Evolutionary conservation across 2,888 invertebrate species (phyloP).

Genomic region (Timandra comae): DNA sequence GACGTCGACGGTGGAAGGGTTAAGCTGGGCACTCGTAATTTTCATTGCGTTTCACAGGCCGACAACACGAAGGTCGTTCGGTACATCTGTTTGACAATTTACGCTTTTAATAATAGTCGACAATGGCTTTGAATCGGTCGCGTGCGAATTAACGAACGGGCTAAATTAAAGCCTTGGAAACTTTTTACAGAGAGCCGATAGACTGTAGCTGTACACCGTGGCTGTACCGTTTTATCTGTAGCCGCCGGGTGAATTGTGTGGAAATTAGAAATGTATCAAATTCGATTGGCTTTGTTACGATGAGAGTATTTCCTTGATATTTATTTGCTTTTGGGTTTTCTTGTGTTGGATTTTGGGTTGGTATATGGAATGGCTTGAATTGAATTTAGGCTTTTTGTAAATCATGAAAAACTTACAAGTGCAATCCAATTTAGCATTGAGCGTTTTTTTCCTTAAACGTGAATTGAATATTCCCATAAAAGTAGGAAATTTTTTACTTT

Average conservation of each 20-base stretch:
- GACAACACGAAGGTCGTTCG: slow-evolving; percentile 56
- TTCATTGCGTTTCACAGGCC: slow-evolving; percentile 55
- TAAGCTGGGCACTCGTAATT: slow-evolving; percentile 38
- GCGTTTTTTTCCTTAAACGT: too few relatives aligned
- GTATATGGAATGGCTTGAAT: too few relatives aligned
- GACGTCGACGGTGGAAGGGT: slow-evolving; percentile 30
- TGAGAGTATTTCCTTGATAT: too few relatives aligned
- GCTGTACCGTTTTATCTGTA: slow-evolving; percentile 35
- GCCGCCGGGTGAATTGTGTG: slow-evolving; percentile 36
- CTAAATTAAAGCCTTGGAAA: slow-evolving; percentile 70
- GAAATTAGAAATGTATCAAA: slow-evolving; percentile 46
- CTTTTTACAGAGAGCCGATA: slow-evolving; percentile 45
- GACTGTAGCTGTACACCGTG: slow-evolving; percentile 36
- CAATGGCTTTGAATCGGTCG: slow-evolving; percentile 68
- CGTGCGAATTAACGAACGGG: slow-evolving; percentile 65
- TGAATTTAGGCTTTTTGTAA: too few relatives aligned
- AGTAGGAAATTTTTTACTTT: too few relatives aligned
- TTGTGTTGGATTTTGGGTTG: too few relatives aligned
- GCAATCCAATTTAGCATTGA: too few relatives aligned
- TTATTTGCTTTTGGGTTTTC: too few relatives aligned
- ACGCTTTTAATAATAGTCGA: slow-evolving; percentile 73
- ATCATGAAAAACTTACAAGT: too few relatives aligned
- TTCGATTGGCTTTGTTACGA: background rate
- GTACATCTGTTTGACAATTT: slow-evolving; percentile 74
- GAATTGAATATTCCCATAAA: too few relatives aligned